These are phyloP conservation scores for Quadroppia sp. DNA, from an alignment of 2,888 invertebrate species.

Conservation along the genomic window DNA sequence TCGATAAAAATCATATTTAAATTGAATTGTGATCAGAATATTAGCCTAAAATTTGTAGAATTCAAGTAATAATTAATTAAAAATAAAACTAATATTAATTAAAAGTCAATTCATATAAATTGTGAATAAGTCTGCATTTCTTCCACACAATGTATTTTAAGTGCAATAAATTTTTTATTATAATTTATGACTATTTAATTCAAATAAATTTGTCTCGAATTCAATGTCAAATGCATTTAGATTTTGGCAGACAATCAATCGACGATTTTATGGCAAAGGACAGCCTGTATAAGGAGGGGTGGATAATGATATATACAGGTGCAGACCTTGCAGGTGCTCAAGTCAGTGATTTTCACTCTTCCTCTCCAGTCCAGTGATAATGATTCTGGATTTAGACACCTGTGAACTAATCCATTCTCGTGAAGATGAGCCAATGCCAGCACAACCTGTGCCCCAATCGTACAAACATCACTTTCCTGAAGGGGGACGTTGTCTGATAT, in stretches of 20 bases:
- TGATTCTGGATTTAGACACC: slow-evolving; percentile 1
- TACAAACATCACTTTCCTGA: slow-evolving; percentile 30
- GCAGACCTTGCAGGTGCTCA: slow-evolving; percentile 32
- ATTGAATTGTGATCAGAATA: too few relatives aligned
- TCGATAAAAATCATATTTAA: too few relatives aligned
- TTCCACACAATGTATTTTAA: not conserved
- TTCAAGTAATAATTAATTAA: too few relatives aligned
- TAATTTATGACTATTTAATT: not conserved
- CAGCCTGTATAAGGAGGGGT: too few relatives aligned
- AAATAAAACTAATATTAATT: too few relatives aligned
- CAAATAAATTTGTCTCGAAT: not conserved
- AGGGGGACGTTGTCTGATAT: slow-evolving; percentile 24
- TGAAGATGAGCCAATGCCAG: slow-evolving; percentile 24
- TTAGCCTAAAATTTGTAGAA: too few relatives aligned
- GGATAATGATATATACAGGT: too few relatives aligned
- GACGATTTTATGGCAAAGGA: too few relatives aligned
- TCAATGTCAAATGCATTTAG: not conserved
- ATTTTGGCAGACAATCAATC: not conserved
- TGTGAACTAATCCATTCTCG: slow-evolving; percentile 20
- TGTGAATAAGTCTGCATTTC: not conserved
- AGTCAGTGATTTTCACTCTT: slow-evolving; percentile 7
- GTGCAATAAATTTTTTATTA: not conserved
- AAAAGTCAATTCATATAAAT: not conserved
- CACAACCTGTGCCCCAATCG: slow-evolving; percentile 22
- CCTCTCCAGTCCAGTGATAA: slow-evolving; percentile 37